Conservation (phyloP, 2,113 vertebrate genomes). For the Pituophis catenifer region DNA sequence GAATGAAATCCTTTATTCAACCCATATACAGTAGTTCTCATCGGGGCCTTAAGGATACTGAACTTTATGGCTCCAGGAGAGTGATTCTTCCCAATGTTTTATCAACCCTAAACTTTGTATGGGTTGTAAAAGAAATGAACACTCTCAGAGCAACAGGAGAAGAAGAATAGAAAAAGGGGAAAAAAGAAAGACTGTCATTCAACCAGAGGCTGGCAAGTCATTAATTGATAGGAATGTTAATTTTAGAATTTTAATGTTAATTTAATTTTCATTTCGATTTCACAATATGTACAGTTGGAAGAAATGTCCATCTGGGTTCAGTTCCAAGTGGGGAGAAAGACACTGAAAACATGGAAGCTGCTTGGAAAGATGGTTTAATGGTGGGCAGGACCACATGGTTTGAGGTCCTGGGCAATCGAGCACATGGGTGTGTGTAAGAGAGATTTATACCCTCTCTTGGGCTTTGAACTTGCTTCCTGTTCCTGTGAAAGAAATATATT, state of each 20-base stretch:
- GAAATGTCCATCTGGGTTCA: too few relatives aligned
- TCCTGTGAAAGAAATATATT: too few relatives aligned
- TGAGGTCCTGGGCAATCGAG: too few relatives aligned
- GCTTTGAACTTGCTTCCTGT: too few relatives aligned
- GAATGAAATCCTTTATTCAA: neutral
- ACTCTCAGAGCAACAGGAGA: neutral
- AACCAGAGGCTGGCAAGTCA: neutral
- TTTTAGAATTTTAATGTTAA: neutral
- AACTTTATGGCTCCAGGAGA: neutral
- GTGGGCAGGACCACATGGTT: too few relatives aligned
- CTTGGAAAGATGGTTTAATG: too few relatives aligned
- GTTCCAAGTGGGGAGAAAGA: too few relatives aligned
- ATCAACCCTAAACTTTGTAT: neutral
- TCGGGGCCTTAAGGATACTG: neutral
- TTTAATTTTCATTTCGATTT: neutral
- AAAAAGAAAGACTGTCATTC: neutral
- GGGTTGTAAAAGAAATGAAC: neutral
- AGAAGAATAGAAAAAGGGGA: neutral
- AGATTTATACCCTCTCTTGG: too few relatives aligned
- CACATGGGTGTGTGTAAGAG: too few relatives aligned
- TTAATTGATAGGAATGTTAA: neutral
- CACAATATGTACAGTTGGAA: neutral
- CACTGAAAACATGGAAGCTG: too few relatives aligned
- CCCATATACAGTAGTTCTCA: neutral
- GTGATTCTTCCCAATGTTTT: neutral